Base-by-base conservation (phyloP, 92 coral and sea anemone species). In the Siderastrea radians region DNA sequence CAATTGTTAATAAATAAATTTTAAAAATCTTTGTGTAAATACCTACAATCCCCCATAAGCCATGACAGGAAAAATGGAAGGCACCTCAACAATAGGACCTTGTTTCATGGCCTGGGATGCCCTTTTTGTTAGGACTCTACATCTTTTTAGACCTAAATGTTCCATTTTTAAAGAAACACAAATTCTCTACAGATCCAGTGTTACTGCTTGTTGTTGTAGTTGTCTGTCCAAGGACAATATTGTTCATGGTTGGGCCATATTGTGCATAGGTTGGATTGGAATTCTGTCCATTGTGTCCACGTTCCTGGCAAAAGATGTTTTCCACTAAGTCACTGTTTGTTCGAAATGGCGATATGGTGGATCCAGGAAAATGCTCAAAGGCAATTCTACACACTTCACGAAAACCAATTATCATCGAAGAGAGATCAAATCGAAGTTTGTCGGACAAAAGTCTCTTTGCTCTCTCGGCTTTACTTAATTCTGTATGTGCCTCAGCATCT, bases 161-260 rank as follows among this genome's bases (percentile, higher is more conserved):
- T 8, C 73, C 73, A 68, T 11, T 68, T 69, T 91, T 91, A 47
- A 73, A 62, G 61, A 86, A 86, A 51, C 80, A 45, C 2, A 86
- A 85, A 26, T 69, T 81, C 9, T 91, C 91, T 55, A 91, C 79
- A 8, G 62, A 68, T 3, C 94, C 90, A 50, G 94, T 83, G 85
- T 92, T 83, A 45, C 94, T 84, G 55, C 66, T 26, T 26, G 38
- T 26, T 26, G 88, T 73, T 38, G 90, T 84, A n/a, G 94, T 86
- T 50, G 83, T 91, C 74, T 91, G 94, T 1, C 68, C 68, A 62
- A 62, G 68, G 5, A 62, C 17, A n/a, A 62, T 62, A 16, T 19
- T 62, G 19, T 16, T 91, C 88, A 91, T 75, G 7, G 91, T 86
- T 45, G 94, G 90, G 65, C 94, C 91, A 86, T 81, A 86, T 17